Evolutionary conservation across 2,888 invertebrate genomes (phyloP), one percentile per base, ranked within the genome.

Genomic region (Odontomyia ornata): DNA sequence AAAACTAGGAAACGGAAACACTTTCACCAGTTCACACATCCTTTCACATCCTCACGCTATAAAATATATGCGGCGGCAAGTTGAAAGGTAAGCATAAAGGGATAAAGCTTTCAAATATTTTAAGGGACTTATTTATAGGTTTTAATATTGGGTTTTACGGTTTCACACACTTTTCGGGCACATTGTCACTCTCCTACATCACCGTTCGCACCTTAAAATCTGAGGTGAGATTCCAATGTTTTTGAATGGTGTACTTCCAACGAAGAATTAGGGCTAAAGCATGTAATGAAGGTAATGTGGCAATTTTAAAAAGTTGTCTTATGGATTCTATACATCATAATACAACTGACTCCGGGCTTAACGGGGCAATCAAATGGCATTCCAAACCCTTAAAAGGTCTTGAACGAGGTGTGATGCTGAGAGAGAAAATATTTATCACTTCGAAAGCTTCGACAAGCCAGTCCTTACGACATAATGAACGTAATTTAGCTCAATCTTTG

Each of bases 121-220:
- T 60, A 60, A 23, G 46, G 18, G 75, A 76, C 62, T 76, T 77
- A 78, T 78, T 73, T 75, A 75, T 75, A 76, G 75, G 62, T 78
- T 78, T 57, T 78, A 78, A 78, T 78, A 76, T 76, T 18, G 69
- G 62, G 75, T 77, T 78, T 78, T 76, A 78, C 72, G 75, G 73
- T 52, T 76, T 60, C 60, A 76, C 69, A 67, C 65, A 73, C 73
- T 36, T 9, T 36, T 36, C 9, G n/a, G 23, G 18, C 30, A 69
- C 5, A 69, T 13, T 15, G 7, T 52, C 30, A n/a, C n/a, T n/a
- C 36, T 9, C 36, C 36, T 5, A 36, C 36, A 36, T 9, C 36
- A 36, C 36, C 9, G 36, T 36, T 36, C 9, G 9, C 36, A n/a
- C 36, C 65, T 65, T n/a, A 18, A 28, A n/a, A 15, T 27, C 25